Conservation (phyloP, 2,888 invertebrate species). For the Noctua comes region DNA sequence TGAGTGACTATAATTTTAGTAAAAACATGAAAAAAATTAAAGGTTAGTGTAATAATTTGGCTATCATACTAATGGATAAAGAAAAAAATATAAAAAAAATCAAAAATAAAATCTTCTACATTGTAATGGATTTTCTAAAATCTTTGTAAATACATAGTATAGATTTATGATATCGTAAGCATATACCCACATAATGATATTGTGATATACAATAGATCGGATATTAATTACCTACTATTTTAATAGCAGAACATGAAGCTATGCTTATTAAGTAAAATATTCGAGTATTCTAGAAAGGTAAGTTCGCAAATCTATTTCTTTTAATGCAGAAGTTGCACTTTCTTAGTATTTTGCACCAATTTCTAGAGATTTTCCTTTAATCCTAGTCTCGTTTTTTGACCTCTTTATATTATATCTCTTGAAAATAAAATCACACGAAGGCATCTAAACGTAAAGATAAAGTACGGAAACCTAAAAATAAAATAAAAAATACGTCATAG, state of each 20-base stretch:
- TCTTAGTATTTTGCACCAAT: not conserved
- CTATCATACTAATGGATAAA: not conserved
- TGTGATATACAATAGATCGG: constrained; percentile 61
- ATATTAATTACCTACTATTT: constrained; percentile 3
- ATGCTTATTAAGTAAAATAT: constrained; percentile 18
- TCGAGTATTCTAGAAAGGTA: not conserved
- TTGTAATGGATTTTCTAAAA: not conserved
- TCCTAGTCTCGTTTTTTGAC: not conserved
- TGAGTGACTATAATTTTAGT: not conserved
- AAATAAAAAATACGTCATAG: not conserved
- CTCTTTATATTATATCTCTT: not conserved
- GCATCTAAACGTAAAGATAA: too few species aligned
- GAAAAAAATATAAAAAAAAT: constrained; percentile 23
- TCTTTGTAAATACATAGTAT: constrained; percentile 16
- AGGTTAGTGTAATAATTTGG: constrained; percentile 14
- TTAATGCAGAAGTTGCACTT: not conserved
- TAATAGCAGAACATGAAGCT: constrained; percentile 21
- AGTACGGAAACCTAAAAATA: not conserved
- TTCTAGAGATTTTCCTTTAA: not conserved
- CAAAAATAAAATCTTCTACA: constrained; percentile 32
- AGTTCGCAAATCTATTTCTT: not conserved
- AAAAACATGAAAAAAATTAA: not conserved
- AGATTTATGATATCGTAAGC: constrained; percentile 31
- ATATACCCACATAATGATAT: constrained; percentile 58
- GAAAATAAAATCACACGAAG: not conserved